These are phyloP conservation scores for Nesogale talazaci DNA, from an alignment of 2,113 vertebrate species.

Conservation along the genomic window DNA sequence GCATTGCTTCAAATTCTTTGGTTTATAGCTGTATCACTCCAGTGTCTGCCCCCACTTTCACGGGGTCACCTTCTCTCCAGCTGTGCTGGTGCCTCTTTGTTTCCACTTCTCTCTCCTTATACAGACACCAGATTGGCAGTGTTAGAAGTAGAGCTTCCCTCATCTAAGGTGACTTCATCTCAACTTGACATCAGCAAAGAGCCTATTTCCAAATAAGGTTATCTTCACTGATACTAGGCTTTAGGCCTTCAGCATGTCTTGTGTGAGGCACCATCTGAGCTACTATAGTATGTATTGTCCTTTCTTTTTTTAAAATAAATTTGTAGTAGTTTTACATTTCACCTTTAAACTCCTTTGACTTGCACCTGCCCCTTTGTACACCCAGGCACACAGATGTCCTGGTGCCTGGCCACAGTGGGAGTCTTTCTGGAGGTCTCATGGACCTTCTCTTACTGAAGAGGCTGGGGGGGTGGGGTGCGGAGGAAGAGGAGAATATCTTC, in stretches of 20 bases:
- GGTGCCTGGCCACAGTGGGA: background rate
- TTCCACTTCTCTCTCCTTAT: no score
- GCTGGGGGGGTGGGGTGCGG: background rate
- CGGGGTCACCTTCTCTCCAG: no score
- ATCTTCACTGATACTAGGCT: no score
- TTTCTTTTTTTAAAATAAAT: background rate
- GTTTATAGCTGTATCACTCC: no score
- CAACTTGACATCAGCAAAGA: background rate
- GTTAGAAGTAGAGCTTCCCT: no score
- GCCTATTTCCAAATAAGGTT: background rate
- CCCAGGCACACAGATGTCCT: background rate
- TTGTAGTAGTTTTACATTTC: background rate
- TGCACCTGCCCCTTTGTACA: background rate
- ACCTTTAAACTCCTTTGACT: background rate
- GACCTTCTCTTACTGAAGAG: background rate
- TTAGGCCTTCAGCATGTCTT: background rate
- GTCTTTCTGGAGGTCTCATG: background rate
- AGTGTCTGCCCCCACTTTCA: no score
- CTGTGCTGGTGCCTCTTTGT: no score
- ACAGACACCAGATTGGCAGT: no score
- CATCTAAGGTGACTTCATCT: background rate
- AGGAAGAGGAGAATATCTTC: background rate
- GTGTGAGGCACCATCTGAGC: background rate
- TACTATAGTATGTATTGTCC: accelerated
- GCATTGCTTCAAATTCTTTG: background rate